Conservation (phyloP, 2,797 vertebrate genomes). For the Myotis daubentonii region DNA sequence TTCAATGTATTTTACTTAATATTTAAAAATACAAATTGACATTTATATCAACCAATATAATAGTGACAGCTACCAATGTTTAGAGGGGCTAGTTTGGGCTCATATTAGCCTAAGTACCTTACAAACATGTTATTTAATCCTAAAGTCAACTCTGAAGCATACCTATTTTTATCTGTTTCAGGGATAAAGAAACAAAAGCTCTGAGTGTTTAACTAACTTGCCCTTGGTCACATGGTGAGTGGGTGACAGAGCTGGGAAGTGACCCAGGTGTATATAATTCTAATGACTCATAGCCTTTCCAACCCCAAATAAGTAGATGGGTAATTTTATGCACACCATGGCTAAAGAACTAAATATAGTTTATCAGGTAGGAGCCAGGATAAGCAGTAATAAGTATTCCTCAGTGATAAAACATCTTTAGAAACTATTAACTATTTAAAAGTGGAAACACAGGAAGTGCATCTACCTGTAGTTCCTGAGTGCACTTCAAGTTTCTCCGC, state of each 20-base stretch:
- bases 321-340: not conserved
- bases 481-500: not conserved
- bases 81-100: not conserved
- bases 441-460: not conserved
- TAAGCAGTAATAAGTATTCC: not conserved
- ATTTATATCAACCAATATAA: not conserved
- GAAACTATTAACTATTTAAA: not conserved
- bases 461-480: not conserved
- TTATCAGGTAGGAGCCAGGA: not conserved
- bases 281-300: not conserved
- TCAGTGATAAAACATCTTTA: not conserved
- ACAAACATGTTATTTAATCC: not conserved
- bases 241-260: not conserved
- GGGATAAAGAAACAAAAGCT: not conserved
- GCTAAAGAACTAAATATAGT: not conserved
- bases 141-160: not conserved
- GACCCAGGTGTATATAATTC: not conserved
- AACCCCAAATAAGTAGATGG: not conserved
- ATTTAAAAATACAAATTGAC: slow-evolving; percentile 2
- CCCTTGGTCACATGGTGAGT: not conserved
- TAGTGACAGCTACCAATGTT: not conserved
- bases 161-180: not conserved
- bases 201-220: not conserved
- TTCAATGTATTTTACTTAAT: not conserved
- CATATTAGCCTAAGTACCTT: not conserved